Percentiles rank a stretch among this genome's conserved stretches.
phyloP scores from a whole-genome alignment of 2,113 vertebrate genomes.

The Xyliphius kryptos region DNA sequence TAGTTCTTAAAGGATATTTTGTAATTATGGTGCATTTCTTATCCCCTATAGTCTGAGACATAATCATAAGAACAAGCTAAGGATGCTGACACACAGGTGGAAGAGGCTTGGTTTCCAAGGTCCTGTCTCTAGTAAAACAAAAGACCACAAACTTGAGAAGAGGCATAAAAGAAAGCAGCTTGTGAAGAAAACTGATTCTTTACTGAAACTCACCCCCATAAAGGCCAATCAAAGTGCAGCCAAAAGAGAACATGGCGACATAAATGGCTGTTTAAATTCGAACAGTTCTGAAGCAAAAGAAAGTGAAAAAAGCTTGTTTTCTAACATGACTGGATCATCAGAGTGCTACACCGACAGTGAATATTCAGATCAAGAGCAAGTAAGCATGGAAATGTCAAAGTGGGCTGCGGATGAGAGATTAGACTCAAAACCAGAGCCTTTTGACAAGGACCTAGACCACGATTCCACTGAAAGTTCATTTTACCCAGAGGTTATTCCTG shows the following conservation, averaged over 20 bases:
- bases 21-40: neutral
- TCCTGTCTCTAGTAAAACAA: neutral
- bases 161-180: too few relatives aligned
- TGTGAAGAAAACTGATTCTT: neutral
- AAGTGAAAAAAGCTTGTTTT: neutral
- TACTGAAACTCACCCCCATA: constrained; percentile 16
- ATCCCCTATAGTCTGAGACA: constrained; percentile 28
- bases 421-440: constrained; percentile 34
- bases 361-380: constrained; percentile 39
- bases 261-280: neutral
- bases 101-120: constrained; percentile 20
- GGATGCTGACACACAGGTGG: constrained; percentile 24
- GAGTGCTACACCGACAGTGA: constrained; percentile 32
- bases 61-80: constrained; percentile 12
- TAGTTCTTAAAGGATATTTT: neutral
- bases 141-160: too few relatives aligned
- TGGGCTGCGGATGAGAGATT: constrained; percentile 18
- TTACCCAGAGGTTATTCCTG: constrained; percentile 43
- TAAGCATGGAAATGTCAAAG: neutral
- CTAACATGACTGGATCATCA: neutral
- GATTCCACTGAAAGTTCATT: neutral
- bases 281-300: neutral
- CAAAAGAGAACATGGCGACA: too few relatives aligned
- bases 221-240: neutral
- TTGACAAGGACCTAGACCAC: constrained; percentile 17